Evolutionary conservation across 1,140 invertebrate species (phyloP), one percentile per base, ranked within the genome.

Genomic region (Idris sp.): DNA sequence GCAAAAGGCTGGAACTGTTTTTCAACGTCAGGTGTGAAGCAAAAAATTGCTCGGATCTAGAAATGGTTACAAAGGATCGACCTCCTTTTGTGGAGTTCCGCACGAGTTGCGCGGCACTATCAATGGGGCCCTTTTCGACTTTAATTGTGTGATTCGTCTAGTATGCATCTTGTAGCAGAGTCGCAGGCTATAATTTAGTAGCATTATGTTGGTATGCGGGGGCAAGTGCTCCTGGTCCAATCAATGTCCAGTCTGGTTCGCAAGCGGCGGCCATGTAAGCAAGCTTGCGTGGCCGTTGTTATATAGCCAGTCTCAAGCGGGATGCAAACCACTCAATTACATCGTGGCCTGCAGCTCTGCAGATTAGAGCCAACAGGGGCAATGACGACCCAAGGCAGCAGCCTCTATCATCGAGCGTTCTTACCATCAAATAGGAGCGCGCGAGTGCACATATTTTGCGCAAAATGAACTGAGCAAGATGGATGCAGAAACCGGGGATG

Each of bases 301-400:
- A n/a, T n/a, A n/a, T n/a, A n/a, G n/a, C 68, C 59, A 41, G 51
- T 54, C 65, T 56, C 68, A 64, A 69, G 67, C 75, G 73, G 78
- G 82, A 85, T 83, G 80, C 83, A 83, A 86, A 85, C 82, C 81
- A 82, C 83, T 85, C 84, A 86, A 85, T 86, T 85, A 85, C 73
- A 79, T 74, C 58, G 61, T 71, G 53, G 77, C 82, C 74, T 64
- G 59, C 61, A 76, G 79, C 75, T 51, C 38, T n/a, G 25, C 38
- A 75, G 72, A 75, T 75, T 75, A 69, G 64, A 75, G 48, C 49
- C 62, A 75, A 64, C 64, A 40, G 64, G 64, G 48, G 22, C 59
- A 69, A 49, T 59, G 72, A 48, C 58, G 72, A 53, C 53, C 61
- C 43, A 38, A 71, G 56, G 71, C 51, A 59, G 22, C 16, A 61